phyloP scores from a whole-genome alignment of 1,140 invertebrate species.

The Coelopa frigida region DNA sequence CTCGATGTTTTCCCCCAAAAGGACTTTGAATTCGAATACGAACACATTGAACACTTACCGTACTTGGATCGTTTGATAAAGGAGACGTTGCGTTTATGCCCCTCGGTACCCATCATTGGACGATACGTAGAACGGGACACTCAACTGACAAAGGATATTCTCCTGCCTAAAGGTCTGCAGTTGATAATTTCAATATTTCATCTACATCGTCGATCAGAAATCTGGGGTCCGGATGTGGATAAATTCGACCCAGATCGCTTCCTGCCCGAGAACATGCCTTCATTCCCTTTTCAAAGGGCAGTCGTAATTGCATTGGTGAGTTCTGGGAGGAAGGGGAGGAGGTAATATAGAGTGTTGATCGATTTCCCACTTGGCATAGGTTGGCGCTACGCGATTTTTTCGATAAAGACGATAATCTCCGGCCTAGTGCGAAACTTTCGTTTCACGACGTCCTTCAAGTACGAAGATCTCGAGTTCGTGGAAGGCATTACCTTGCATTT shows the following conservation, averaged over 20 bases:
- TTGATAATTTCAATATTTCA: constrained; percentile 10
- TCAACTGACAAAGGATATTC: neutral
- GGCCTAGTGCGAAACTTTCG: no score
- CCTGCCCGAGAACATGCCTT: constrained; percentile 41
- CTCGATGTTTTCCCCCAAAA: constrained; percentile 48
- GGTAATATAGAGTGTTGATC: no score
- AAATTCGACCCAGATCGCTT: constrained; percentile 56
- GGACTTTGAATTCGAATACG: constrained; percentile 42
- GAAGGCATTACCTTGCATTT: no score
- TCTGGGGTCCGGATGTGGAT: constrained; percentile 49
- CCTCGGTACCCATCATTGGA: constrained; percentile 10
- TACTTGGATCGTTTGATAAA: constrained; percentile 51
- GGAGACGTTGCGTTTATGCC: constrained; percentile 14
- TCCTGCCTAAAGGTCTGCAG: constrained; percentile 6
- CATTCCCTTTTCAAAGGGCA: no score
- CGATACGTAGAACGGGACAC: constrained; percentile 3
- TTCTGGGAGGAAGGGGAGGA: no score
- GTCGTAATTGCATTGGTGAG: no score
- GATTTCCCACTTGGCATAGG: no score
- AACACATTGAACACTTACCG: constrained; percentile 52
- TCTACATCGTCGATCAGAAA: constrained; percentile 25
- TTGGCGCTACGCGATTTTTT: no score
- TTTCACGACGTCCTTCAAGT: no score
- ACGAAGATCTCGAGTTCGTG: no score
- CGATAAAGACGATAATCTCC: no score